phyloP scores from a whole-genome alignment of 2,888 invertebrate species.

The Aleiodes testaceus region DNA sequence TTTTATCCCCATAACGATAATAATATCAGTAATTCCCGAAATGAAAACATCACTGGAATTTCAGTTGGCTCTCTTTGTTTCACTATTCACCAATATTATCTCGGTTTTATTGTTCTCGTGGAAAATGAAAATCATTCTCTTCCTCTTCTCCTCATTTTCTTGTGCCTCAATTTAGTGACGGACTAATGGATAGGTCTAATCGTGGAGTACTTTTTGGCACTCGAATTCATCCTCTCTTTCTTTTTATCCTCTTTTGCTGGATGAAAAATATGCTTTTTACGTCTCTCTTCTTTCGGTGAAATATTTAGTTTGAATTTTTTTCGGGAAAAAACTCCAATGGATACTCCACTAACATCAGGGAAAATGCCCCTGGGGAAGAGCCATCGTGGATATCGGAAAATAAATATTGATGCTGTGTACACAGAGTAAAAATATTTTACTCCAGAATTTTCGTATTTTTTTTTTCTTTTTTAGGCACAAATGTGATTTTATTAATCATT shows the following conservation, averaged over 20 bases:
- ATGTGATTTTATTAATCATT: too few relatives aligned
- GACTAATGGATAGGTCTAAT: conserved; percentile 21
- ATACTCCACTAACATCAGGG: conserved; percentile 3
- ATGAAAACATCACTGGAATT: conserved; percentile 20
- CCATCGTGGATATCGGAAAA: conserved; percentile 44
- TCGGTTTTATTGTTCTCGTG: conserved; percentile 14
- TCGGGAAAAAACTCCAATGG: background rate
- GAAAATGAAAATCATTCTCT: conserved; percentile 2
- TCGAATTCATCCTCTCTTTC: background rate
- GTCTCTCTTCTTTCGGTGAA: background rate
- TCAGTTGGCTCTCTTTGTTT: background rate
- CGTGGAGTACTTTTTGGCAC: background rate
- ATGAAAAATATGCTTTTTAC: background rate
- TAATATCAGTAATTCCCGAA: conserved; percentile 27
- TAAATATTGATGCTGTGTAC: conserved; percentile 46
- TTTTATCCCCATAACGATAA: conserved; percentile 22
- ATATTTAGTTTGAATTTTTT: background rate
- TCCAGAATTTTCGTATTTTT: background rate
- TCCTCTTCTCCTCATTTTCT: background rate
- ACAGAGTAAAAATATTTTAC: conserved; percentile 6
- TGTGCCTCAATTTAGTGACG: conserved; percentile 5
- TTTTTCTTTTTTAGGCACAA: too few relatives aligned
- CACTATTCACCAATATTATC: too few relatives aligned
- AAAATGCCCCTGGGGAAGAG: conserved; percentile 22
- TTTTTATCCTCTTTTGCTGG: background rate